Base-by-base conservation (phyloP, 2,888 invertebrate species). In the Corythucha ciliata region DNA sequence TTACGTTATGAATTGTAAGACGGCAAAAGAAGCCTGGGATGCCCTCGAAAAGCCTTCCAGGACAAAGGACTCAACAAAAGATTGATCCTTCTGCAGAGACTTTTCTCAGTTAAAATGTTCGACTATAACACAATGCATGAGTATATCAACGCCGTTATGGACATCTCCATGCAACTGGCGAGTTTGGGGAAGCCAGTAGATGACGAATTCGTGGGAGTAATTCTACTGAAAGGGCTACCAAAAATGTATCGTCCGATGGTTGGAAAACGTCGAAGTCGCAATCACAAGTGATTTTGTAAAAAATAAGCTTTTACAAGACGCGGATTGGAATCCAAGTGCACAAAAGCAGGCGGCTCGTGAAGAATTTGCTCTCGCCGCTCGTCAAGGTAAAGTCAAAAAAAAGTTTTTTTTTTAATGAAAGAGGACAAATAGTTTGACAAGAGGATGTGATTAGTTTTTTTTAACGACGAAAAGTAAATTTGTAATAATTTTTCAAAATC, bases 31-130 rank as follows among this genome's bases (percentile, higher is more conserved):
- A 39, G 48, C 48, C 7, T 48, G 48, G 48, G 8, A 3, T 8
- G 39, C 29, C n/a, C 39, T 48, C 18, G 48, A 48, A 39, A 36
- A n/a, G 48, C 37, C 3, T 48, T 37, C 22, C 37, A 48, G 26
- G 39, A 27, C 16, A 22, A 18, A 26, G 48, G 48, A 10, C 37
- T 48, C 6, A 37, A 39, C 12, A 7, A 27, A 3, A 22, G 47
- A 12, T 16, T 47, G 24, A 10, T 5, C 18, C 27, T 37, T 14
- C 14, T 39, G 3, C 16, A 20, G 6, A 4, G 22, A 21, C 8
- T 48, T 6, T 48, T 14, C 26, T 5, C 16, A 16, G 2, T 48
- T 12, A 48, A 27, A 18, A 14, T 48, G 16, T n/a, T n/a, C n/a
- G n/a, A n/a, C n/a, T n/a, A n/a, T n/a, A n/a, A n/a, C 29, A 29